phyloP scores from a whole-genome alignment of 30 jellyfish, hydroid and myxozoan species.

The Pseudorhiza aurosa region DNA sequence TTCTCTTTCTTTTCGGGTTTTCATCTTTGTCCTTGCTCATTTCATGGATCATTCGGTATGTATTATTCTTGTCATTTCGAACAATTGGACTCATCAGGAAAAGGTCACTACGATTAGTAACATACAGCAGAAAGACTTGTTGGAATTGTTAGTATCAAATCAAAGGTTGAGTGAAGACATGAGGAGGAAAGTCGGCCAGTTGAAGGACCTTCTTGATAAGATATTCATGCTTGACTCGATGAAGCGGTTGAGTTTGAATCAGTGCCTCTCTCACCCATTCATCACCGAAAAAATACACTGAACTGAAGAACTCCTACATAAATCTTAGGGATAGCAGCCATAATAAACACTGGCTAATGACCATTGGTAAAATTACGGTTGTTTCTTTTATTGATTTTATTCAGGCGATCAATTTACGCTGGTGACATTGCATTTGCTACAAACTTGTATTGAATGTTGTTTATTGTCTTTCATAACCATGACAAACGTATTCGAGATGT shows the following conservation, averaged over 20 bases:
- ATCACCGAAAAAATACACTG: conserved; percentile 83
- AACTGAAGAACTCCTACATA: too few species aligned
- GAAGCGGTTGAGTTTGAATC: conserved; percentile 89
- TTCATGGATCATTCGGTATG: conserved; percentile 65
- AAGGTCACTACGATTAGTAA: conserved; percentile 87
- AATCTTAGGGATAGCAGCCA: too few species aligned
- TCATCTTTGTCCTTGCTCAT: conserved; percentile 41
- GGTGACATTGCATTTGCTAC: too few species aligned
- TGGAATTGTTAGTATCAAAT: conserved; percentile 76
- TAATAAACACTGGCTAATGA: too few species aligned
- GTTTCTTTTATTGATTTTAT: too few species aligned
- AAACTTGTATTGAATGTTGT: too few species aligned
- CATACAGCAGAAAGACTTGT: conserved; percentile 80
- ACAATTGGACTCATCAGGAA: conserved; percentile 74
- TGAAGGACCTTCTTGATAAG: conserved; percentile 95
- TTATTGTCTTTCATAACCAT: too few species aligned
- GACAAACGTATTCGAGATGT: too few species aligned
- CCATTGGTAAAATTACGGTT: too few species aligned
- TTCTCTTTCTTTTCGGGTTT: conserved; percentile 40
- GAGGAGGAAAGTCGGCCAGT: conserved; percentile 94
- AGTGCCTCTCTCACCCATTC: conserved; percentile 92
- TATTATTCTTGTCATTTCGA: not conserved
- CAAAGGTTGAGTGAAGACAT: conserved; percentile 77
- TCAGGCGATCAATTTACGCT: too few species aligned
- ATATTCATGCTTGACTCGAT: conserved; percentile 94